Conservation (phyloP, 2,113 vertebrate species). For the Leptobrachium leishanense region DNA sequence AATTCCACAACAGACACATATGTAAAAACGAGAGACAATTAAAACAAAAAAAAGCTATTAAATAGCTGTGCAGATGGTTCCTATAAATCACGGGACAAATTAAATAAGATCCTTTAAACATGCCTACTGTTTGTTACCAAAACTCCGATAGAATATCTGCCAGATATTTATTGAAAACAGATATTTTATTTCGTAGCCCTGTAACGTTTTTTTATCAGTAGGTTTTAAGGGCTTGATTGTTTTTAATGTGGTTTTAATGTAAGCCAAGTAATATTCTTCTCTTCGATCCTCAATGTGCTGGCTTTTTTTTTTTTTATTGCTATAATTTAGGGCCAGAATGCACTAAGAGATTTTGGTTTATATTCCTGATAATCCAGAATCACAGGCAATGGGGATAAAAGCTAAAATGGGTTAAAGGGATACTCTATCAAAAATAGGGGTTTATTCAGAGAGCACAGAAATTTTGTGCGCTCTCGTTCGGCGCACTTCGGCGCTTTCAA, state of each 20-base stretch:
- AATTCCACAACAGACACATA: slow-evolving; percentile 6
- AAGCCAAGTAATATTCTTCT: not conserved
- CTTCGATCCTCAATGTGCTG: no score
- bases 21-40: slow-evolving; percentile 20
- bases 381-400: no score
- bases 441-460: no score
- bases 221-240: slow-evolving; percentile 41
- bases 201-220: slow-evolving; percentile 38
- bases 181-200: slow-evolving; percentile 39
- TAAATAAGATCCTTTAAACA: slow-evolving; percentile 44
- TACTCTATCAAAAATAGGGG: no score
- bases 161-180: slow-evolving; percentile 48
- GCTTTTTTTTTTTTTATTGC: no score
- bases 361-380: no score
- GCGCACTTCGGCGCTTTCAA: no score
- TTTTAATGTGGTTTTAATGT: slow-evolving; percentile 45
- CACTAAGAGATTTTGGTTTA: no score
- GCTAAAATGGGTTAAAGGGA: no score
- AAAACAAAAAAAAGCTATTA: slow-evolving; percentile 16
- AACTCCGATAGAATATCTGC: slow-evolving; percentile 41
- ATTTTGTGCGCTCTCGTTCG: no score
- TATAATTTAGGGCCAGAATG: no score
- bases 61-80: slow-evolving; percentile 36
- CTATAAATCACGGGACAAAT: slow-evolving; percentile 42
- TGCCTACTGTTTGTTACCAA: slow-evolving; percentile 49